Evolutionary conservation across 30 jellyfish, hydroid and myxozoan genomes (phyloP).

Genomic region (Aurelia coerulea): DNA sequence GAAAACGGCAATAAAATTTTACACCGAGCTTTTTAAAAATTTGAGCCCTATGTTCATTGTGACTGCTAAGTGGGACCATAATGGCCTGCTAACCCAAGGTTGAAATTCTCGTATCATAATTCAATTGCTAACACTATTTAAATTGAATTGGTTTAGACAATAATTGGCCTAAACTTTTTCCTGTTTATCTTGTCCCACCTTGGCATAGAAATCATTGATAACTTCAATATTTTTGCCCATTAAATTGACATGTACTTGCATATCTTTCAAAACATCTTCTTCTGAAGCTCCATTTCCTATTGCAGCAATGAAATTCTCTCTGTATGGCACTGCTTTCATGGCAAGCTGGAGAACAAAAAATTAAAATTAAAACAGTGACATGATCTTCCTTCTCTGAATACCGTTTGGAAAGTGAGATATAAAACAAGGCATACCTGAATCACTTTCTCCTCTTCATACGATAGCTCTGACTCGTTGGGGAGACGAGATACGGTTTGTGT

Average conservation of each 20-base stretch:
- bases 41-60: too few relatives aligned
- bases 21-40: too few relatives aligned
- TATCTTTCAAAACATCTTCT: constrained; percentile 82
- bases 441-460: too few relatives aligned
- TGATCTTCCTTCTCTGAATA: background rate
- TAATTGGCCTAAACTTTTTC: constrained; percentile 62
- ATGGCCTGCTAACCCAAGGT: background rate
- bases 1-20: too few relatives aligned
- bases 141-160: background rate
- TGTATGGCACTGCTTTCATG: constrained; percentile 94
- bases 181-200: constrained; percentile 78
- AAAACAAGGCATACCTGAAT: too few relatives aligned
- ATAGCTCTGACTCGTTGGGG: too few relatives aligned
- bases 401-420: background rate
- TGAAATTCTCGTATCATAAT: background rate
- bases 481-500: too few relatives aligned
- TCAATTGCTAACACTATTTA: background rate
- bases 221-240: constrained; percentile 81
- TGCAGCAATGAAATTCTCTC: constrained; percentile 88
- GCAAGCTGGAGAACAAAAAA: constrained; percentile 71
- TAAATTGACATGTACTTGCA: constrained; percentile 63
- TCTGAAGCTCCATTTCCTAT: constrained; percentile 84
- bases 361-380: background rate
- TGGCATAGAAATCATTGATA: constrained; percentile 73
- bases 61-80: too few relatives aligned